A percentile compares a stretch with the other conserved stretches of the same genome.
Evolutionary conservation across 2,888 invertebrate genomes (phyloP).

Genomic region (Diadegma fenestrale): DNA sequence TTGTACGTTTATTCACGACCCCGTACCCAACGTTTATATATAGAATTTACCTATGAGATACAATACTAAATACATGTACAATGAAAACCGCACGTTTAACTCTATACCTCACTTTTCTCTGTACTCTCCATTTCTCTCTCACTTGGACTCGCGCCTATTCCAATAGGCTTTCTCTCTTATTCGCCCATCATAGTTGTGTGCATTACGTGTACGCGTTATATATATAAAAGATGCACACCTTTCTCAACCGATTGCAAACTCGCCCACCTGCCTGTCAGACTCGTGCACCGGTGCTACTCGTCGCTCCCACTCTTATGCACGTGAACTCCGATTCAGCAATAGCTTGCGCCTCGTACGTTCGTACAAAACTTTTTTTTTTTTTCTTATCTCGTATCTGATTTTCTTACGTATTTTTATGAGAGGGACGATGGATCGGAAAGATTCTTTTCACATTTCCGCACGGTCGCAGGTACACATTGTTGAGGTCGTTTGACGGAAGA

Average conservation of each 20-base stretch:
- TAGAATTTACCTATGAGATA: conserved; percentile 63
- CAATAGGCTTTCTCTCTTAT: conserved; percentile 9
- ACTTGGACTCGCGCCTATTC: conserved; percentile 9
- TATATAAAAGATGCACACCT: not conserved
- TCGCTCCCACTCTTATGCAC: conserved; percentile 6
- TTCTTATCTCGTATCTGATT: not conserved
- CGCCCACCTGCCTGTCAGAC: conserved; percentile 36
- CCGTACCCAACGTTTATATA: conserved; percentile 63
- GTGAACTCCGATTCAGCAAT: conserved; percentile 3
- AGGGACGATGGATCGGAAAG: not conserved
- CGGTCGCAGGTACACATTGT: not conserved
- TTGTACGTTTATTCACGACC: conserved; percentile 52
- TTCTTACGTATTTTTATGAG: not conserved
- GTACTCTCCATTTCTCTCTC: not conserved
- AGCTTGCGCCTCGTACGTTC: conserved; percentile 2
- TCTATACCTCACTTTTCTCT: conserved; percentile 3
- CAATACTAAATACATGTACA: conserved; percentile 1
- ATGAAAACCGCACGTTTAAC: not conserved
- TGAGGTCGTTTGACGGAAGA: not conserved
- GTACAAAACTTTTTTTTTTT: not conserved
- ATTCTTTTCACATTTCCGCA: not conserved
- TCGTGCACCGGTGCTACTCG: conserved; percentile 1
- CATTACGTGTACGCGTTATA: conserved; percentile 1
- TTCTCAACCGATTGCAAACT: conserved; percentile 35
- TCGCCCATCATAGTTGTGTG: conserved; percentile 4